Conservation (phyloP, 1,140 invertebrate species). For the Globodera rostochiensis region DNA sequence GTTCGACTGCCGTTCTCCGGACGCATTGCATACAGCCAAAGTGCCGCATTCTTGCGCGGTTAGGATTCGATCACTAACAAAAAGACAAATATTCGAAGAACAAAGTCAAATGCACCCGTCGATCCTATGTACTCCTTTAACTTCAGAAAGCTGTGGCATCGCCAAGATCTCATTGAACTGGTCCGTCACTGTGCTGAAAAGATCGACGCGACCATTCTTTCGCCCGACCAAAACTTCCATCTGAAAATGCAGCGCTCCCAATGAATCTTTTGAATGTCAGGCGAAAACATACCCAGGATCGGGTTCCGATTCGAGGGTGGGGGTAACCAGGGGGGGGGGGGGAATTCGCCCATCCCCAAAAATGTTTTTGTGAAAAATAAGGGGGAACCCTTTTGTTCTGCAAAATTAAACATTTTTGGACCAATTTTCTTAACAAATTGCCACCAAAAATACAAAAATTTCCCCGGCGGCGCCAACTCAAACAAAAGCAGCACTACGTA, state of each 20-base stretch:
- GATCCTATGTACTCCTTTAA: constrained; percentile 22
- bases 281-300: too few relatives aligned
- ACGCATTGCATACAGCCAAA: constrained; percentile 31
- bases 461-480: too few relatives aligned
- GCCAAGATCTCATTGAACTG: constrained; percentile 26
- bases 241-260: constrained; percentile 25
- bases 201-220: constrained; percentile 31
- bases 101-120: constrained; percentile 18
- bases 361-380: too few relatives aligned
- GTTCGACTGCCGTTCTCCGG: constrained; percentile 22
- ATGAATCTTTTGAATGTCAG: background rate
- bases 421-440: too few relatives aligned
- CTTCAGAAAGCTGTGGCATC: constrained; percentile 4
- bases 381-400: too few relatives aligned
- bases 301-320: too few relatives aligned
- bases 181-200: constrained; percentile 32
- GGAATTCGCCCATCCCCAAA: background rate
- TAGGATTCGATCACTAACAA: constrained; percentile 33
- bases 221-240: constrained; percentile 32
- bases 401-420: too few relatives aligned
- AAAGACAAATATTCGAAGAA: background rate
- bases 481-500: too few relatives aligned
- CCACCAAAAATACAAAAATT: constrained; percentile 12
- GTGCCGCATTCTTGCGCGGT: constrained; percentile 40
- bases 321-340: background rate